phyloP scores from a whole-genome alignment of 2,797 vertebrate genomes.

The Argya squamiceps region DNA sequence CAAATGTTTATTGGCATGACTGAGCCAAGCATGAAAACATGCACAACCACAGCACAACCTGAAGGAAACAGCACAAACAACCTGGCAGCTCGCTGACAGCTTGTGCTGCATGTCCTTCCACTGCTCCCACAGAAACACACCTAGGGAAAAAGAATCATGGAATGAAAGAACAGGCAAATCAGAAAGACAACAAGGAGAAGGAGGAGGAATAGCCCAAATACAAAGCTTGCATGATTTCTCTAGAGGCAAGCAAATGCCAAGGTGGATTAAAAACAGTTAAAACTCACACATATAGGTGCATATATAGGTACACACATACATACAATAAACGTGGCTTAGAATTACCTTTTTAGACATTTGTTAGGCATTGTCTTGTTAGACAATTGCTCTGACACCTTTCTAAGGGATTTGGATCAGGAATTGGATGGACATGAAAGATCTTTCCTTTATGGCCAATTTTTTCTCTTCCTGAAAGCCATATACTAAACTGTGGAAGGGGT shows the following conservation, averaged over 20 bases:
- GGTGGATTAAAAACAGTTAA: background rate
- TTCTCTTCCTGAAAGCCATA: background rate
- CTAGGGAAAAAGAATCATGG: background rate
- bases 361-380: background rate
- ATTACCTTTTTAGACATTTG: background rate
- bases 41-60: accelerated
- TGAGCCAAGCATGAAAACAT: background rate
- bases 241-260: background rate
- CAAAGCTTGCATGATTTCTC: background rate
- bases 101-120: background rate
- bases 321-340: background rate
- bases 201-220: background rate
- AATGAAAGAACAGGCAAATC: background rate
- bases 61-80: background rate
- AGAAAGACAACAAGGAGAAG: background rate
- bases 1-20: background rate
- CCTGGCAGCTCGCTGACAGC: background rate
- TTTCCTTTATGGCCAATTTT: background rate
- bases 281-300: background rate
- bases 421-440: background rate
- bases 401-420: background rate
- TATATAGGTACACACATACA: background rate
- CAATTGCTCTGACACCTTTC: background rate
- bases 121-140: background rate
- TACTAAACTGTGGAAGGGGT: background rate